A percentile compares a stretch with the other conserved stretches of the same genome.
Evolutionary conservation across 35 echinoderm and acorn worm species (phyloP).

Genomic region (Apostichopus parvimensis): DNA sequence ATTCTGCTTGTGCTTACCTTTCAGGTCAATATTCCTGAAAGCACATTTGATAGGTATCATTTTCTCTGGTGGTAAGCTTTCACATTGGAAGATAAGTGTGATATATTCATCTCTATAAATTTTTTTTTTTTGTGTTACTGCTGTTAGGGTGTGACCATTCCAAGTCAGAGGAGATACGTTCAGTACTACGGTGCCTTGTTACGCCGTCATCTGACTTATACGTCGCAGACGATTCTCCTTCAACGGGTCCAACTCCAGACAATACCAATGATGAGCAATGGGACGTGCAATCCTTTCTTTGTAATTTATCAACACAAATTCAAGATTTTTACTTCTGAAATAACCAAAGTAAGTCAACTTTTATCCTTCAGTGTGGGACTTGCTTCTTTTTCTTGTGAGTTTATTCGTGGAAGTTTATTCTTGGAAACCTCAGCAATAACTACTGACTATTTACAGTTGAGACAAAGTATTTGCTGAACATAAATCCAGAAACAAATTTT

Average conservation of each 20-base stretch:
- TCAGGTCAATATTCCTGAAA: background rate
- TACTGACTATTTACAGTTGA: no score
- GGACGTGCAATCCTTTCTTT: constrained; percentile 92
- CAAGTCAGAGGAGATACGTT: constrained; percentile 97
- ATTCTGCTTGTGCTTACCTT: no score
- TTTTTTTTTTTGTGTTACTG: background rate
- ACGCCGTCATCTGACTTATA: constrained; percentile 58
- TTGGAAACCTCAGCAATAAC: no score
- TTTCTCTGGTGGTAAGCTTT: background rate
- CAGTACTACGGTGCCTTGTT: constrained; percentile 95
- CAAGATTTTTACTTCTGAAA: constrained; percentile 87
- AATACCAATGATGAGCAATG: constrained; percentile 91
- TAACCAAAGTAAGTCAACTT: constrained; percentile 76
- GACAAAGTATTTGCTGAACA: no score
- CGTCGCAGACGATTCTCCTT: constrained; percentile 73
- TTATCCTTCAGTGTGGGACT: no score
- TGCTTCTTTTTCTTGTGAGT: no score
- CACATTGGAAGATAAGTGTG: no score
- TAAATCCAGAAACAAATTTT: no score
- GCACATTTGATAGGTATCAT: background rate
- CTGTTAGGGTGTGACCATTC: constrained; percentile 93
- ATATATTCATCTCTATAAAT: no score
- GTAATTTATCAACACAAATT: constrained; percentile 95
- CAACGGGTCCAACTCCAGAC: constrained; percentile 87
- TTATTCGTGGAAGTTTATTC: no score